Evolutionary conservation across 2,797 vertebrate genomes (phyloP).

Genomic region (Crypturellus tataupa): DNA sequence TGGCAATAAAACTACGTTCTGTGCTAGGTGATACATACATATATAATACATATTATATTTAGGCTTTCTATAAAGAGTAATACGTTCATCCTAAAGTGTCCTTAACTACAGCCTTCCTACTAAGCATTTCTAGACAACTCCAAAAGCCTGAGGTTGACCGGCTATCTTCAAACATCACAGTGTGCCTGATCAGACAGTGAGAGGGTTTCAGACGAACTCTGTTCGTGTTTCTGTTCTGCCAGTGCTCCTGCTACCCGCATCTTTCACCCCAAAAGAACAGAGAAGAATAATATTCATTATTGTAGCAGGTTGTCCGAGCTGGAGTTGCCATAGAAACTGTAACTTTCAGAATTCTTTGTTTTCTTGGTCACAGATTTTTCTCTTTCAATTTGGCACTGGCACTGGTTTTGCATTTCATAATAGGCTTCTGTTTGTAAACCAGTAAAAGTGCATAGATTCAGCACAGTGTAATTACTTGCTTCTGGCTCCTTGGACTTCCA

Average conservation of each 20-base stretch:
- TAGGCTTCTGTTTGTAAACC: background rate
- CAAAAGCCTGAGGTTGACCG: background rate
- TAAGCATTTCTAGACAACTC: background rate
- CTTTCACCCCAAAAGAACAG: background rate
- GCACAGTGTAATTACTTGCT: background rate
- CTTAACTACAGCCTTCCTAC: background rate
- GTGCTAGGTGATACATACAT: background rate
- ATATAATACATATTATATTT: background rate
- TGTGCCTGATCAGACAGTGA: background rate
- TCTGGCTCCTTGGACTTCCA: background rate
- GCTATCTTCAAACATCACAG: background rate
- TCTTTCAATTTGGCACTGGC: background rate
- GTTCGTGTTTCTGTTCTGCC: background rate
- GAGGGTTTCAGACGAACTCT: background rate
- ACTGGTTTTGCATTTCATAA: background rate
- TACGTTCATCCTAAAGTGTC: background rate
- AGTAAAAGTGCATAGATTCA: background rate
- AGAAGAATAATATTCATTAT: background rate
- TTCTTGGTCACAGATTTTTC: background rate
- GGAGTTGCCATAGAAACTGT: background rate
- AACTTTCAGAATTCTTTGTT: conserved; percentile 15
- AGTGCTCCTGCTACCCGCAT: background rate
- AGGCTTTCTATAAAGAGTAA: background rate
- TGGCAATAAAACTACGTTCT: background rate
- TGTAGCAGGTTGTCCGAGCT: background rate